phyloP scores from a whole-genome alignment of 2,113 vertebrate genomes.

The Calyptomena viridis region DNA sequence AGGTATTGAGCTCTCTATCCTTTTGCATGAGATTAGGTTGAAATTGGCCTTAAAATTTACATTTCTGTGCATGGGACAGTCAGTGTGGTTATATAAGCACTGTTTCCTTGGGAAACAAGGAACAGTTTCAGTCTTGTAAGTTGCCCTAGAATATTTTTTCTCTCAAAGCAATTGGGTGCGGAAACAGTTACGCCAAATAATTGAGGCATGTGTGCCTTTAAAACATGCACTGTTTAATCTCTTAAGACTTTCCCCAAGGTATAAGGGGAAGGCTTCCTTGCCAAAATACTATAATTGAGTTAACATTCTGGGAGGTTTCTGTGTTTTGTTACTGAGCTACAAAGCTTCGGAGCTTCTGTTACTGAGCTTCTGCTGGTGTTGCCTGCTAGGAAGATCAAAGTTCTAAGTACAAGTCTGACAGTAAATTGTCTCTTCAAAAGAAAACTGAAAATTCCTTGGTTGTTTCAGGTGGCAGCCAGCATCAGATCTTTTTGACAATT shows the following conservation, averaged over 20 bases:
- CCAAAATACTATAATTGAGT: slow-evolving; percentile 44
- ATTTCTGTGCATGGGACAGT: background rate
- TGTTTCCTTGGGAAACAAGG: background rate
- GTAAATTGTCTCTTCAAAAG: slow-evolving; percentile 28
- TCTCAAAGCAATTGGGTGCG: background rate
- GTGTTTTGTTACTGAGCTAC: slow-evolving; percentile 44
- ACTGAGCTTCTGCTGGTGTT: background rate
- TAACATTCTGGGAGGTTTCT: slow-evolving; percentile 30
- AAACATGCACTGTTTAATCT: background rate
- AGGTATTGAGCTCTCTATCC: background rate
- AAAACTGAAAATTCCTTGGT: background rate
- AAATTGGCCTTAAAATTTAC: background rate
- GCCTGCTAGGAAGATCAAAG: slow-evolving; percentile 32
- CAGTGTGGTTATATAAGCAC: background rate
- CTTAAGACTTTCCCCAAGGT: slow-evolving; percentile 15
- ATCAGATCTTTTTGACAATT: background rate
- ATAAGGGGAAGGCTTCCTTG: slow-evolving; percentile 6
- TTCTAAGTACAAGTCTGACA: background rate
- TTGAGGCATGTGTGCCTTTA: background rate
- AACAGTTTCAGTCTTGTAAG: background rate
- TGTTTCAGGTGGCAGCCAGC: slow-evolving; percentile 25
- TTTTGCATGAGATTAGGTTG: background rate
- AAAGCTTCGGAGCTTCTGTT: background rate
- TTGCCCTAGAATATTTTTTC: background rate
- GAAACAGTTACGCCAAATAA: background rate